Evolutionary conservation across 1,140 invertebrate species (phyloP).

Genomic region (Drosophila bocki): DNA sequence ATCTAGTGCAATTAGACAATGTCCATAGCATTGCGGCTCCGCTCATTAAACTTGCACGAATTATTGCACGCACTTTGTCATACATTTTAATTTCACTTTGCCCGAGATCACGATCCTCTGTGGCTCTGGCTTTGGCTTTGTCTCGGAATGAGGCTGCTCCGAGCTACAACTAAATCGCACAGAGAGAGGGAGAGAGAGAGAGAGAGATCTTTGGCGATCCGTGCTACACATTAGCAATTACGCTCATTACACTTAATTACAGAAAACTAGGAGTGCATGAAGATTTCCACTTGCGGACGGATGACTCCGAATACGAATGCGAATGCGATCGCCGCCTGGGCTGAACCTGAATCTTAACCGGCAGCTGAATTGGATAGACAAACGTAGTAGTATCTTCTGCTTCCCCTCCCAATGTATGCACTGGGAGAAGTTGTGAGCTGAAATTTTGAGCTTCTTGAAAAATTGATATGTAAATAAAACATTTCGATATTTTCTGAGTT

Average conservation of each 20-base stretch:
- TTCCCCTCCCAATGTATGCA: not conserved
- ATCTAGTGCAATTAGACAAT: slow-evolving; percentile 83
- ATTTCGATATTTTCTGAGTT: too few relatives aligned
- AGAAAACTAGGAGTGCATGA: slow-evolving; percentile 84
- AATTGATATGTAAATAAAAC: not conserved
- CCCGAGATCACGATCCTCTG: slow-evolving; percentile 42
- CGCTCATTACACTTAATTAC: slow-evolving; percentile 85
- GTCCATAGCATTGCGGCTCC: slow-evolving; percentile 73
- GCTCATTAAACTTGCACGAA: slow-evolving; percentile 85
- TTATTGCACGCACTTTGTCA: slow-evolving; percentile 85
- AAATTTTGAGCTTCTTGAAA: too few relatives aligned
- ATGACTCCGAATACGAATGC: slow-evolving; percentile 38
- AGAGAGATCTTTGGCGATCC: slow-evolving; percentile 52
- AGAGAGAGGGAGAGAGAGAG: slow-evolving; percentile 7
- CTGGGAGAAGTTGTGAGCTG: not conserved
- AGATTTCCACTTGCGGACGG: slow-evolving; percentile 76
- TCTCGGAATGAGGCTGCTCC: slow-evolving; percentile 25
- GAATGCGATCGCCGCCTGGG: slow-evolving; percentile 39
- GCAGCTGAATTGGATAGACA: slow-evolving; percentile 28
- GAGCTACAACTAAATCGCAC: slow-evolving; percentile 70
- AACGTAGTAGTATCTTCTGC: slow-evolving; percentile 5
- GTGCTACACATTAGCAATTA: slow-evolving; percentile 85
- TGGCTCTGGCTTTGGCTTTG: slow-evolving; percentile 11
- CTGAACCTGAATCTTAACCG: slow-evolving; percentile 29
- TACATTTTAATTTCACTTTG: slow-evolving; percentile 85